These are phyloP conservation scores for Pseudomyrmex dendroicus DNA, from an alignment of 1,140 invertebrate species.

Conservation along the genomic window DNA sequence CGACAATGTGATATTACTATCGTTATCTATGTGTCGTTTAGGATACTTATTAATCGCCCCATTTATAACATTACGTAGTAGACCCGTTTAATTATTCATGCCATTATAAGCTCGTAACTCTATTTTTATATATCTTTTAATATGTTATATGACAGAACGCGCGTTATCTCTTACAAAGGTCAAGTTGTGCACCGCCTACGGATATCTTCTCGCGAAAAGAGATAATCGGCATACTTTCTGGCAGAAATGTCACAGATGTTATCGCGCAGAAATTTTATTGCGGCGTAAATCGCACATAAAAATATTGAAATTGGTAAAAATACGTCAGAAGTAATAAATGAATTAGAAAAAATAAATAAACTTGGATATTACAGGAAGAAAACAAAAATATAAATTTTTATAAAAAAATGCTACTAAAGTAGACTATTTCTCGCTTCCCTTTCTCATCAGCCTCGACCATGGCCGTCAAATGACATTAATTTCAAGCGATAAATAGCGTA, in stretches of 20 bases:
- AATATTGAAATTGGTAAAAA: background rate
- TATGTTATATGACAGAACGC: background rate
- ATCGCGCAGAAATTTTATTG: background rate
- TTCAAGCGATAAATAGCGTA: background rate
- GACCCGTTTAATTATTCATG: too few relatives aligned
- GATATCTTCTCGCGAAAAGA: background rate
- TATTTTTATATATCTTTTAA: background rate
- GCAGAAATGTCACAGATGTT: background rate
- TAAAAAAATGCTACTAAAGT: background rate
- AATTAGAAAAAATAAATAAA: too few relatives aligned
- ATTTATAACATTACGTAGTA: too few relatives aligned
- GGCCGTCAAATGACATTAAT: background rate
- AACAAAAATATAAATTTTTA: background rate
- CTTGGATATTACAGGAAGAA: background rate
- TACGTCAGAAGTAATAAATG: too few relatives aligned
- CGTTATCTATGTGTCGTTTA: too few relatives aligned
- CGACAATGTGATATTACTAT: too few relatives aligned
- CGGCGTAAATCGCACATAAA: too few relatives aligned
- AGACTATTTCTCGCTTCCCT: background rate
- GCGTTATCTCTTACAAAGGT: slow-evolving; percentile 17
- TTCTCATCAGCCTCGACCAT: slow-evolving; percentile 14
- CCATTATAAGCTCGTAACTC: background rate
- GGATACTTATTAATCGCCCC: too few relatives aligned
- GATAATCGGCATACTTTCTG: slow-evolving; percentile 1
- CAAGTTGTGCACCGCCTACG: background rate